Percentiles rank a stretch among this genome's conserved stretches.
Evolutionary conservation across 2,888 invertebrate species (phyloP).

Genomic region (Lepetodrilus schrolli): DNA sequence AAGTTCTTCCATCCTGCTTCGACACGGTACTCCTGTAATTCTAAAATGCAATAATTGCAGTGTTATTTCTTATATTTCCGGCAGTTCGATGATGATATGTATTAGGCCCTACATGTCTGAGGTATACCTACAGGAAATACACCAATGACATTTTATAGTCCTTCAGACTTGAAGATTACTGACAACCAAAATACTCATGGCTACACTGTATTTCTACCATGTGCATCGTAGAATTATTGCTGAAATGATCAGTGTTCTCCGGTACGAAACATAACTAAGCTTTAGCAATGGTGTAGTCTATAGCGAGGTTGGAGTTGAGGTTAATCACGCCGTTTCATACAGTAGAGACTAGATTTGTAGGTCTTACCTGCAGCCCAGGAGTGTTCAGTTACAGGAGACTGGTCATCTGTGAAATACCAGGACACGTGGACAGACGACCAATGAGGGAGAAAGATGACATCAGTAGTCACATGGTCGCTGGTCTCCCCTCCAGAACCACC

Average conservation of each 20-base stretch:
- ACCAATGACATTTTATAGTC: too few species aligned
- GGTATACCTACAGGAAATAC: too few species aligned
- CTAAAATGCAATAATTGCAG: not conserved
- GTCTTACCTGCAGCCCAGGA: conserved; percentile 38
- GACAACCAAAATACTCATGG: not conserved
- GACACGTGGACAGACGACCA: conserved; percentile 36
- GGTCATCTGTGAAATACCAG: conserved; percentile 36
- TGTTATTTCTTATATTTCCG: too few species aligned
- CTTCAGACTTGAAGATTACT: too few species aligned
- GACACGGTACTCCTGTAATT: not conserved
- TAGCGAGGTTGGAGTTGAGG: not conserved
- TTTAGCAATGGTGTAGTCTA: too few species aligned
- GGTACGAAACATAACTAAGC: too few species aligned
- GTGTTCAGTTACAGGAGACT: conserved; percentile 33
- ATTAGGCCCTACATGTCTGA: too few species aligned
- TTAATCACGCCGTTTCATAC: too few species aligned
- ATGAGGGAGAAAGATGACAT: conserved; percentile 25
- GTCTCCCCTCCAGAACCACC: not conserved
- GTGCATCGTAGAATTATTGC: too few species aligned
- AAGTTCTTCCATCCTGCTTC: not conserved
- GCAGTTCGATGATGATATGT: too few species aligned
- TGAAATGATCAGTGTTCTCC: too few species aligned
- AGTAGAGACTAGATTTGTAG: not conserved
- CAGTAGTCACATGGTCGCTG: not conserved
- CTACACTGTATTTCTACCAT: not conserved